Conservation (phyloP, 2,797 vertebrate species). For the Hafferia zeledoni region DNA sequence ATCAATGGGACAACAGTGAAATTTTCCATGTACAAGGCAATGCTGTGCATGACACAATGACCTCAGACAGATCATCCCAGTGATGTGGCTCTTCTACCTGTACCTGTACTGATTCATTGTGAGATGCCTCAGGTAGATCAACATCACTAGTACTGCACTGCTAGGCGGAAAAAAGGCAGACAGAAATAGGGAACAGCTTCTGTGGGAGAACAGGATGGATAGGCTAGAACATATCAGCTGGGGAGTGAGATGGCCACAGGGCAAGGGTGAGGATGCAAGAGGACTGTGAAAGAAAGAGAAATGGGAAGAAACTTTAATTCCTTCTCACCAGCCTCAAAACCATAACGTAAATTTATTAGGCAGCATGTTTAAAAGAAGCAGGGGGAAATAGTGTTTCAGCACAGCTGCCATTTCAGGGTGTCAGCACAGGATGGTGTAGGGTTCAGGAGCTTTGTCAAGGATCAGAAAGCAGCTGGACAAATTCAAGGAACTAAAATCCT, state of each 20-base stretch:
- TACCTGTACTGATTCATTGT: rapidly evolving
- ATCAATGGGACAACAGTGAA: not conserved
- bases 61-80: not conserved
- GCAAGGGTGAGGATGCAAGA: rapidly evolving
- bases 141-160: not conserved
- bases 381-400: not conserved
- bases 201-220: not conserved
- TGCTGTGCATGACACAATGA: rapidly evolving
- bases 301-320: not conserved
- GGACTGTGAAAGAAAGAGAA: not conserved
- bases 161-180: not conserved
- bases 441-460: not conserved
- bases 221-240: not conserved
- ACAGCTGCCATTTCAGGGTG: not conserved
- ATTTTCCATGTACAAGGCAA: not conserved
- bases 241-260: not conserved
- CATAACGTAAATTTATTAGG: not conserved
- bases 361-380: not conserved
- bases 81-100: not conserved
- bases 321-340: not conserved
- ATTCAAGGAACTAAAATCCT: not conserved
- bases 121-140: not conserved
- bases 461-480: not conserved
- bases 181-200: not conserved
- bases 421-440: not conserved